phyloP scores from a whole-genome alignment of 2,888 invertebrate genomes.

The Rhagophthalmus giganteus region DNA sequence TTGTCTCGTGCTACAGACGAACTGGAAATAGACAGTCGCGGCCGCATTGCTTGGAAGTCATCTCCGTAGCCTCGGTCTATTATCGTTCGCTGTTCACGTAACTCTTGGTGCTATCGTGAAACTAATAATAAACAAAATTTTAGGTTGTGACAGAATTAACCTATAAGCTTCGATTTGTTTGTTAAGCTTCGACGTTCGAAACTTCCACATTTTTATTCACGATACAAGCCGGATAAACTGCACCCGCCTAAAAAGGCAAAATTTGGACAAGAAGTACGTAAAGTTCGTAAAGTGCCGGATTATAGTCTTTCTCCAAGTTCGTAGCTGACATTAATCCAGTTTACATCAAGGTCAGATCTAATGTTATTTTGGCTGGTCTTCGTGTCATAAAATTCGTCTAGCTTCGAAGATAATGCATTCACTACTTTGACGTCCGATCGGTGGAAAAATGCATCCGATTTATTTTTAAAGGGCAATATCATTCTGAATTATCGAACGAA shows the following conservation, averaged over 20 bases:
- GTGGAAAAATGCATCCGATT: background rate
- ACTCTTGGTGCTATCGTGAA: conserved; percentile 19
- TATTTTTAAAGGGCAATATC: conserved; percentile 1
- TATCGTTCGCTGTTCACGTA: conserved; percentile 28
- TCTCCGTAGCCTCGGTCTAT: conserved; percentile 36
- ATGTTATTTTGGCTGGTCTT: conserved; percentile 11
- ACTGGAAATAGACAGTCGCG: conserved; percentile 40
- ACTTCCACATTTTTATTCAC: background rate
- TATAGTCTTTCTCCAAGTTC: conserved; percentile 6
- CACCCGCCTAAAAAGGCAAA: conserved; percentile 4
- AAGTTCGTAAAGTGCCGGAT: conserved; percentile 6
- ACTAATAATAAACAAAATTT: conserved; percentile 22
- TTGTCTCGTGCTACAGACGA: conserved; percentile 38
- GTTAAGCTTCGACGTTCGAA: too few relatives aligned
- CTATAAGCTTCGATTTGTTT: background rate
- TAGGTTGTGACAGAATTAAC: conserved; percentile 2
- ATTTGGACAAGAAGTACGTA: conserved; percentile 9
- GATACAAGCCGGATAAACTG: background rate
- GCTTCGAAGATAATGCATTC: conserved; percentile 1
- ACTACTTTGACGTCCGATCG: too few relatives aligned
- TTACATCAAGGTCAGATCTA: conserved; percentile 13
- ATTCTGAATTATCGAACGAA: conserved; percentile 8
- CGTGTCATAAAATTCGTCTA: conserved; percentile 11
- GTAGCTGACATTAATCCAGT: conserved; percentile 14
- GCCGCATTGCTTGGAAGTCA: conserved; percentile 41